Evolutionary conservation across 2,113 vertebrate genomes (phyloP).

Genomic region (Mus pahari): DNA sequence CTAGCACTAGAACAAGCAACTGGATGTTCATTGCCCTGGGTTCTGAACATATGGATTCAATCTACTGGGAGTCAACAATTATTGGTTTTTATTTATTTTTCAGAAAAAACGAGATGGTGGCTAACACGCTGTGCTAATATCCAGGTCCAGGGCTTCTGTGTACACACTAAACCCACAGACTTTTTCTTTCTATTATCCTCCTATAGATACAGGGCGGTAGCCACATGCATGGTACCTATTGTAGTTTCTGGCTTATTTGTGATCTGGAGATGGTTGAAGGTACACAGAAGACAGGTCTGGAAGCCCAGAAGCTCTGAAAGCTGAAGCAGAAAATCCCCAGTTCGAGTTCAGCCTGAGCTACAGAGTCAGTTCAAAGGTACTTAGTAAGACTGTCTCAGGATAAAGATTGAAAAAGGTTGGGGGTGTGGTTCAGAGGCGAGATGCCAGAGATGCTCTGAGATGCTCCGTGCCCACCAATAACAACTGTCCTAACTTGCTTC

Average conservation of each 20-base stretch:
- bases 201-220: background rate
- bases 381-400: background rate
- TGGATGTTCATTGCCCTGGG: background rate
- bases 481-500: background rate
- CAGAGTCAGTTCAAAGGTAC: background rate
- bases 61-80: background rate
- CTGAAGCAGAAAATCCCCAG: background rate
- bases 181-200: background rate
- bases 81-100: background rate
- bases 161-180: background rate
- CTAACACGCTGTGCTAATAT: background rate
- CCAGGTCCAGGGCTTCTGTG: background rate
- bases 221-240: no score
- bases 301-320: background rate
- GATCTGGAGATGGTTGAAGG: background rate
- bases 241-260: background rate
- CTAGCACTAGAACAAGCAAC: background rate
- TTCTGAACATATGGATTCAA: background rate
- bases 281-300: background rate
- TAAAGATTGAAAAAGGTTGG: background rate
- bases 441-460: background rate
- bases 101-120: background rate
- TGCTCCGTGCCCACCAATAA: background rate
- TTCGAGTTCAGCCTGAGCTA: background rate
- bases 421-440: background rate